Evolutionary conservation across 1,140 invertebrate species (phyloP).

Genomic region (Papilio glaucus): DNA sequence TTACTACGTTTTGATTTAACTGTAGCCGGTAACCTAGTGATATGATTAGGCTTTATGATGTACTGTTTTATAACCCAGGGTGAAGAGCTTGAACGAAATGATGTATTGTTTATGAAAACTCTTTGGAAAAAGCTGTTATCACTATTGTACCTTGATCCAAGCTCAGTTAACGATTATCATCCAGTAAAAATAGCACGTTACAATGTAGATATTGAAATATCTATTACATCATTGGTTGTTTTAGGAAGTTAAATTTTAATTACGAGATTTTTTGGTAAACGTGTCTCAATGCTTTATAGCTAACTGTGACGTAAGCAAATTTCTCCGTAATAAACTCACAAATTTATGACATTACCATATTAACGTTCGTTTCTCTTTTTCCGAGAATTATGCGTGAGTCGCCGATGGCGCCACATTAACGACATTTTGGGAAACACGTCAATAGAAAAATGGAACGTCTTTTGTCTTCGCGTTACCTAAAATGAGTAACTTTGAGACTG

Average conservation of each 20-base stretch:
- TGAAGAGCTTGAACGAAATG: too few species aligned
- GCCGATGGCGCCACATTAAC: not conserved
- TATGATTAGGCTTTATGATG: too few species aligned
- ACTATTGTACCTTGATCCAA: too few species aligned
- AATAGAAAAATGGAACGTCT: not conserved
- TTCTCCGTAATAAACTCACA: slow-evolving; percentile 2
- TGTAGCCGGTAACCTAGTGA: too few species aligned
- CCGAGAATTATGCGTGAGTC: slow-evolving; percentile 21
- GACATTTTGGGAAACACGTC: not conserved
- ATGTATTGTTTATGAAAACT: too few species aligned
- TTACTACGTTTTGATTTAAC: too few species aligned
- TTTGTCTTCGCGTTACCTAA: not conserved
- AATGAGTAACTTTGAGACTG: not conserved
- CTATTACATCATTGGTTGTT: too few species aligned
- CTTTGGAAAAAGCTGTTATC: too few species aligned
- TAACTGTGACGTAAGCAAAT: slow-evolving; percentile 1
- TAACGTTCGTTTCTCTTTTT: slow-evolving; percentile 21
- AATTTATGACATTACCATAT: slow-evolving; percentile 13
- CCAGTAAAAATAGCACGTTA: too few species aligned
- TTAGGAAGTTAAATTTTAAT: not conserved
- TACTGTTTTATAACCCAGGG: too few species aligned
- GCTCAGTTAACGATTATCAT: too few species aligned
- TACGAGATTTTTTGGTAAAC: not conserved
- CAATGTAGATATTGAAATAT: too few species aligned
- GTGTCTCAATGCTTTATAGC: not conserved